A percentile compares a stretch with the other conserved stretches of the same genome.
Evolutionary conservation across 2,113 vertebrate genomes (phyloP).

Genomic region (Aix galericulata): DNA sequence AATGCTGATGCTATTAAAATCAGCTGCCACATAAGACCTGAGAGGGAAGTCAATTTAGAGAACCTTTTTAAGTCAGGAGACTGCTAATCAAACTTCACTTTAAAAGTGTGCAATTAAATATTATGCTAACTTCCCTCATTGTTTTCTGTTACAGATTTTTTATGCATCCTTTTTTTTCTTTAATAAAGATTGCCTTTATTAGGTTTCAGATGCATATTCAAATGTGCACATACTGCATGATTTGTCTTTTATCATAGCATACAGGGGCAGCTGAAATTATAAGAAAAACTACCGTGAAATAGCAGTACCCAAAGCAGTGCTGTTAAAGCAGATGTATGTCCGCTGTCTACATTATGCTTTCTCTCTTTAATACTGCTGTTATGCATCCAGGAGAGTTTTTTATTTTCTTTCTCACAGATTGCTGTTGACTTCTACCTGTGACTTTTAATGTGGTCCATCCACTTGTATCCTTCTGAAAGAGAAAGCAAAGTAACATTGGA

Average conservation of each 20-base stretch:
- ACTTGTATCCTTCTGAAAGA: neutral
- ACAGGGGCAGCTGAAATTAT: neutral
- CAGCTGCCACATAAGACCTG: neutral
- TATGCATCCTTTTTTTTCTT: neutral
- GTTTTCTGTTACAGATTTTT: neutral
- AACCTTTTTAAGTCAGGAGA: neutral
- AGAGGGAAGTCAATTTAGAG: neutral
- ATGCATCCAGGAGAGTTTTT: neutral
- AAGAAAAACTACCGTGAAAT: neutral
- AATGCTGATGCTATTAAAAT: neutral
- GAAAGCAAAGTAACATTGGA: neutral
- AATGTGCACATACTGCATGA: neutral
- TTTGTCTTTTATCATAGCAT: neutral
- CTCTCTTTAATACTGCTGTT: neutral
- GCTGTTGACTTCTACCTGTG: neutral
- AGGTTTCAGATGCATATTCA: slow-evolving; percentile 11
- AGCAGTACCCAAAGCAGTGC: neutral
- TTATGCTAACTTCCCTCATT: neutral
- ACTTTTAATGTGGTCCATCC: neutral
- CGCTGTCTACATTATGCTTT: neutral
- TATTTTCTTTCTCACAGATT: neutral
- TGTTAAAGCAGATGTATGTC: neutral
- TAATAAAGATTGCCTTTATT: neutral
- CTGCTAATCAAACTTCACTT: neutral
- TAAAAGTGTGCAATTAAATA: neutral